Evolutionary conservation across 2,888 invertebrate genomes (phyloP).

Genomic region (Drosophila tripunctata): DNA sequence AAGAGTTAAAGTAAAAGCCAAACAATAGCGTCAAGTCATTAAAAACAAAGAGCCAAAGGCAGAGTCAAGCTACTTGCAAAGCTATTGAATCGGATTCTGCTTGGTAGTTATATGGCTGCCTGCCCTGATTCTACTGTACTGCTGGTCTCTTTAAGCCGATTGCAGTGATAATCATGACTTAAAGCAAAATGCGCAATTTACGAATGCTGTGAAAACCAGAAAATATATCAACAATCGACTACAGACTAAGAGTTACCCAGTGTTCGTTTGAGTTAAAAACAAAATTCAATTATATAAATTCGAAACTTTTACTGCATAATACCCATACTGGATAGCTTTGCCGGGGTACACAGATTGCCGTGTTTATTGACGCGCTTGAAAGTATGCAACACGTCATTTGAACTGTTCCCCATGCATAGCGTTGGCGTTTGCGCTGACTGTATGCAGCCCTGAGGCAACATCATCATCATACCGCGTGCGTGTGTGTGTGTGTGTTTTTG

Average conservation of each 20-base stretch:
- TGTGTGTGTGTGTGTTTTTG: neutral
- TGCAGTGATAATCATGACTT: conserved; percentile 1
- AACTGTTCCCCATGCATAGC: conserved; percentile 8
- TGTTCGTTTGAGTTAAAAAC: neutral
- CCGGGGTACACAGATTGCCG: neutral
- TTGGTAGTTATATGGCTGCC: neutral
- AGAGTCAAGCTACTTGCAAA: conserved; percentile 33
- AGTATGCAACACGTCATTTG: conserved; percentile 52
- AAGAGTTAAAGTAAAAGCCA: conserved; percentile 44
- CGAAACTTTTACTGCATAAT: too few relatives aligned
- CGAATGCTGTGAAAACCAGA: neutral
- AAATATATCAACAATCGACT: neutral
- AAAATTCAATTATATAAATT: too few relatives aligned
- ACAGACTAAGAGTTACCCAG: neutral
- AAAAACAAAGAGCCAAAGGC: conserved; percentile 62
- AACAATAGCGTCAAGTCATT: conserved; percentile 65
- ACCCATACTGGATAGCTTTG: neutral
- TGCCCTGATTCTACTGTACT: neutral
- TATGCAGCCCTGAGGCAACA: conserved; percentile 1
- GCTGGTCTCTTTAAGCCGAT: conserved; percentile 18
- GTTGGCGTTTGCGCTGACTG: too few relatives aligned
- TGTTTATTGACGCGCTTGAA: conserved; percentile 46
- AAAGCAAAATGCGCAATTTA: conserved; percentile 15
- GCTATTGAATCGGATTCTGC: neutral
- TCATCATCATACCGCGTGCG: conserved; percentile 13